Conservation (phyloP, 1,140 invertebrate genomes). For the Capitella teleta region DNA sequence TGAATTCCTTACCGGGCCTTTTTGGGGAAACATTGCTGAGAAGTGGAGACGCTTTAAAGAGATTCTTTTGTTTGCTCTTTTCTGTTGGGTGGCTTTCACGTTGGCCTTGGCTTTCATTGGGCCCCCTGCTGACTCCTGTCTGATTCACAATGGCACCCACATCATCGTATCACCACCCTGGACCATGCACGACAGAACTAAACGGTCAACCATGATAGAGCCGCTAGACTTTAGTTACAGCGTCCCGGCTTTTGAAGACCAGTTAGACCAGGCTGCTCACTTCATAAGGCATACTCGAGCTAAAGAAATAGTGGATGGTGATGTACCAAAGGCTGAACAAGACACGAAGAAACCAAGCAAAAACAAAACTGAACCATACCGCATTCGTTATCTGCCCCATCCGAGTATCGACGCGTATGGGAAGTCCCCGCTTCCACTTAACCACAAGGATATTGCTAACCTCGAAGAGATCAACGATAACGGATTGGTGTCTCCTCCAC, state of each 20-base stretch:
- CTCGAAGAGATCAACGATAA: slow-evolving; percentile 54
- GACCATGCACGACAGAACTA: slow-evolving; percentile 1
- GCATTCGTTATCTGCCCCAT: slow-evolving; percentile 1
- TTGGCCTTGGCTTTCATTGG: slow-evolving; percentile 88
- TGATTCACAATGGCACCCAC: slow-evolving; percentile 60
- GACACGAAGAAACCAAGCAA: not conserved
- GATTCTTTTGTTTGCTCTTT: slow-evolving; percentile 77
- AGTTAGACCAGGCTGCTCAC: not conserved
- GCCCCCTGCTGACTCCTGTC: slow-evolving; percentile 78
- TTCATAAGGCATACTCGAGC: not conserved
- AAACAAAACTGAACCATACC: not conserved
- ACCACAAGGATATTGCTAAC: slow-evolving; percentile 51
- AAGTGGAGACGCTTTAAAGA: slow-evolving; percentile 48
- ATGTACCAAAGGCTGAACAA: not conserved
- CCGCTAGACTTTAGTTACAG: not conserved
- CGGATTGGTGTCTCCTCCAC: slow-evolving; percentile 77
- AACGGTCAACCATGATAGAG: not conserved
- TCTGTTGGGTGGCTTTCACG: slow-evolving; percentile 93
- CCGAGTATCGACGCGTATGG: slow-evolving; percentile 3
- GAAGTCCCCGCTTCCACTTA: slow-evolving; percentile 44
- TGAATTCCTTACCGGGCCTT: slow-evolving; percentile 92
- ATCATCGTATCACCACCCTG: slow-evolving; percentile 24
- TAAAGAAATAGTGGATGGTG: not conserved
- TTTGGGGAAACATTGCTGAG: slow-evolving; percentile 93
- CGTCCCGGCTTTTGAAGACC: not conserved